Evolutionary conservation across 1,140 invertebrate species (phyloP), one percentile per base, ranked within the genome.

Genomic region (Panagrolaimus sp.): DNA sequence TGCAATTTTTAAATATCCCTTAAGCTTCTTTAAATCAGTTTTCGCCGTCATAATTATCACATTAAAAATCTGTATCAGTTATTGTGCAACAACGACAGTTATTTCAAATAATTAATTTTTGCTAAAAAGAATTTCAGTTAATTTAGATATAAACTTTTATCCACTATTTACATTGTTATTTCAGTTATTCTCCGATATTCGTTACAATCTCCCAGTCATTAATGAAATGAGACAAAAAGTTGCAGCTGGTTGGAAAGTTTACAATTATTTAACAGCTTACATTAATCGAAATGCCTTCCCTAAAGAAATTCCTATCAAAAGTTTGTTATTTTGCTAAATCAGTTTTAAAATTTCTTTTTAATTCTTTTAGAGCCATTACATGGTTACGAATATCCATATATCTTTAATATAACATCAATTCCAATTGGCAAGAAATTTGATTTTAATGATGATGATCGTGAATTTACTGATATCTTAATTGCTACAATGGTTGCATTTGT

Each of bases 401-500:
- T 57, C 4, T 57, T 57, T 27, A 57, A 57, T 27, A 13, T 20
- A 5, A 57, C 51, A 1, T 27, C 20, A 57, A 20, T 27, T 27
- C 20, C 20, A 2, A 38, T 38, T 38, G 31, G 31, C 31, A 38
- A 38, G 7, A 38, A 38, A 38, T 57, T 57, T 27, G 16, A 13
- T 11, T 27, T 11, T 13, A 57, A 57, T 57, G 51, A 57, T 11
- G 51, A 57, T 20, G 51, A 57, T 27, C 1, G 20, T 1, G 51
- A 57, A 16, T 57, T 57, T 20, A 16, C 11, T 0, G 9, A 27
- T 25, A 57, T 57, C 16, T 27, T 57, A 20, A 27, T 57, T 27
- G 51, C n/a, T 25, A 57, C 51, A 27, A 57, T 57, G 11, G 51
- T 27, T 20, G 51, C 51, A 20, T 57, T 57, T 16, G 51, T 57